Conservation (phyloP, 1,140 invertebrate species). For the Ptiloglossa arizonensis region DNA sequence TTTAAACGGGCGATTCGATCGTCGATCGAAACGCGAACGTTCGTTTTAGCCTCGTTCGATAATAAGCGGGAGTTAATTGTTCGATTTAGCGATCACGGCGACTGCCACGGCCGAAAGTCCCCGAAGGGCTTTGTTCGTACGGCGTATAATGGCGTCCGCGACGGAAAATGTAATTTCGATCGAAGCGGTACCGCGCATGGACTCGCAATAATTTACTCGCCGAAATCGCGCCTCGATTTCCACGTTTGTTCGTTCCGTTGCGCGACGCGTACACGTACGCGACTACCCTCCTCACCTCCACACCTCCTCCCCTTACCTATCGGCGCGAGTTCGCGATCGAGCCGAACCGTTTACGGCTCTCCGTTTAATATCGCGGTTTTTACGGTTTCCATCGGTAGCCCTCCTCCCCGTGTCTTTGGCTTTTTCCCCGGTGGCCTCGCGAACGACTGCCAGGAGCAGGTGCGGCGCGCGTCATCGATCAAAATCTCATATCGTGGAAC, state of each 20-base stretch:
- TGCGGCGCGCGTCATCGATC: not conserved
- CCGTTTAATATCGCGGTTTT: too few species aligned
- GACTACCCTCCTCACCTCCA: not conserved
- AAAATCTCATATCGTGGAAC: too few species aligned
- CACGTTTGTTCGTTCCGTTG: not conserved
- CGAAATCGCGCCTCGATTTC: not conserved
- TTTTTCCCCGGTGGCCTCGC: too few species aligned
- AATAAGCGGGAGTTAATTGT: slow-evolving; percentile 40
- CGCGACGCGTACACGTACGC: too few species aligned
- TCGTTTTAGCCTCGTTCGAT: slow-evolving; percentile 11
- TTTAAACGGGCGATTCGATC: slow-evolving; percentile 12
- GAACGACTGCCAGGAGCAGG: too few species aligned
- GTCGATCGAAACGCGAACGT: not conserved
- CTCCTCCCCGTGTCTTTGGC: too few species aligned
- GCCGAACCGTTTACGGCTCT: not conserved
- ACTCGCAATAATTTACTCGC: slow-evolving; percentile 1
- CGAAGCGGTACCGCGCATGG: not conserved
- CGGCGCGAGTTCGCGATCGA: too few species aligned
- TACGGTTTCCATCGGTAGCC: too few species aligned
- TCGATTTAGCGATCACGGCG: slow-evolving; percentile 9
- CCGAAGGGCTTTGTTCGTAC: slow-evolving; percentile 30
- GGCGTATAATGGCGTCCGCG: not conserved
- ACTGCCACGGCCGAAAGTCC: not conserved
- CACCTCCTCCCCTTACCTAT: too few species aligned
- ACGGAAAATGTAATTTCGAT: slow-evolving; percentile 34